Evolutionary conservation across 1,140 invertebrate species (phyloP).

Genomic region (Parasteatoda tepidariorum): DNA sequence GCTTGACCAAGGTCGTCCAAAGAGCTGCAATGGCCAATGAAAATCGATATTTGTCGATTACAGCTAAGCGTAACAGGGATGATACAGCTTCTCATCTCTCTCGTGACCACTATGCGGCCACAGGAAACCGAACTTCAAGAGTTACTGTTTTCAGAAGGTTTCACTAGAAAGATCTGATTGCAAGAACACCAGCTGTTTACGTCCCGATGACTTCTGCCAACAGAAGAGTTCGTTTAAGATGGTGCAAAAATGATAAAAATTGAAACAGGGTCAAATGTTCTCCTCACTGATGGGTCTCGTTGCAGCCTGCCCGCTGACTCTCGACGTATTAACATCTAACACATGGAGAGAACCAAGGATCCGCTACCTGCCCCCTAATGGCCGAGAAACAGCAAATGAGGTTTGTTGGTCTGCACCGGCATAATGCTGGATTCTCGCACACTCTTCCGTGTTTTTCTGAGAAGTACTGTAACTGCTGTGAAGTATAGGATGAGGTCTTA

Average conservation of each 20-base stretch:
- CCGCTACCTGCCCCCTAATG: not conserved
- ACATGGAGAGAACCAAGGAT: slow-evolving; percentile 10
- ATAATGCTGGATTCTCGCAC: not conserved
- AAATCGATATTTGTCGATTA: not conserved
- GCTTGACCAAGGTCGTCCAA: not conserved
- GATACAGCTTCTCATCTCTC: slow-evolving; percentile 16
- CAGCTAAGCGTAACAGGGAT: slow-evolving; percentile 2
- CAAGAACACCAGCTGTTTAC: not conserved
- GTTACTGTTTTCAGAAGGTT: slow-evolving; percentile 2
- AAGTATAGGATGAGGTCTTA: not conserved
- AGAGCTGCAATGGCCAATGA: not conserved
- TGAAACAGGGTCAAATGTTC: not conserved
- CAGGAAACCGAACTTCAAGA: not conserved
- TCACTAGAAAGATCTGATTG: slow-evolving; percentile 5
- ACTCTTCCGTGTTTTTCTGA: not conserved
- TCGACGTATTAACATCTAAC: not conserved
- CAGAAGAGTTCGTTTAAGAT: not conserved
- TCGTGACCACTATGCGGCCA: not conserved
- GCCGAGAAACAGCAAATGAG: not conserved
- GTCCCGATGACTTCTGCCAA: not conserved
- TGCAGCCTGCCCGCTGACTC: not conserved
- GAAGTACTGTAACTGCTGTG: not conserved
- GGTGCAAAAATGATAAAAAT: not conserved
- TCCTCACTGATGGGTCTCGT: not conserved
- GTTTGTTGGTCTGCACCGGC: not conserved